Conservation (phyloP, 2,797 vertebrate species). For the Crenichthys baileyi region DNA sequence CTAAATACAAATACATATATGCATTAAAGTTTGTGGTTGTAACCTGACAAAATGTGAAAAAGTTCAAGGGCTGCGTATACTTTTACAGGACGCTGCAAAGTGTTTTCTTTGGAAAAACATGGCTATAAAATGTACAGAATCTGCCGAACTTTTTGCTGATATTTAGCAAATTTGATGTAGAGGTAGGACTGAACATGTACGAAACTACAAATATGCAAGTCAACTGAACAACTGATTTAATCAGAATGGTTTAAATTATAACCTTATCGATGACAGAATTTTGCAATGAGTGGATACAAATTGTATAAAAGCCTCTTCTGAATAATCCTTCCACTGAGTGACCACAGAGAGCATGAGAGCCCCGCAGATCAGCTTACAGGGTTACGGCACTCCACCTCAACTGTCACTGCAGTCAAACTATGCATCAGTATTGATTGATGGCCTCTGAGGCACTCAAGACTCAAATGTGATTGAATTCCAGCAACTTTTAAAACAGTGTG, state of each 20-base stretch:
- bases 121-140: not conserved
- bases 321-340: conserved; percentile 29
- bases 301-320: conserved; percentile 23
- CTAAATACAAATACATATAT: not conserved
- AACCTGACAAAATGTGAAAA: not conserved
- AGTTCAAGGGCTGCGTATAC: not conserved
- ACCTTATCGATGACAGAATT: not conserved
- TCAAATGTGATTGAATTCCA: conserved; percentile 67
- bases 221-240: conserved; percentile 2
- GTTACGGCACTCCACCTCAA: conserved; percentile 52
- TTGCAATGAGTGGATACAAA: not conserved
- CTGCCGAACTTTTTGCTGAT: not conserved
- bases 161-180: not conserved
- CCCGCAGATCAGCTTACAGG: conserved; percentile 65
- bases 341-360: conserved; percentile 57
- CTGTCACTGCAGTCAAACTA: conserved; percentile 45
- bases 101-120: not conserved
- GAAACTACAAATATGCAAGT: not conserved
- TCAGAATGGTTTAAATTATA: not conserved
- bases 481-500: conserved; percentile 46
- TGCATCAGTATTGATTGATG: conserved; percentile 61
- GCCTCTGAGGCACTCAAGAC: conserved; percentile 59
- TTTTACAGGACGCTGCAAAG: too few relatives aligned
- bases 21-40: not conserved
- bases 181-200: not conserved